Evolutionary conservation across 92 coral and sea anemone species (phyloP).

Genomic region (Phymanthus crucifer): DNA sequence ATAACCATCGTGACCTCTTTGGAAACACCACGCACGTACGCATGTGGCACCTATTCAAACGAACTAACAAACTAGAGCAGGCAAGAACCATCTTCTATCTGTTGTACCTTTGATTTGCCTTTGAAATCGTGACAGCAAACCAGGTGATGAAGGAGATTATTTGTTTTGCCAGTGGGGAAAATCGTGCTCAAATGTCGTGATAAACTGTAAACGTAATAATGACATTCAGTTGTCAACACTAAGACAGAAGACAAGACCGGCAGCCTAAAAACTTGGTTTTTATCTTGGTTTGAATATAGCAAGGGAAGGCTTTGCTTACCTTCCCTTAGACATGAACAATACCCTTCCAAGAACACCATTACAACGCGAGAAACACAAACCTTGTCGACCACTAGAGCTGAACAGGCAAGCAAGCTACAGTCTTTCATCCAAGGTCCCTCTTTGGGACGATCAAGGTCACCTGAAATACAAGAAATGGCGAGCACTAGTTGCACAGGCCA

Average conservation of each 20-base stretch:
- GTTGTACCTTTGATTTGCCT: not conserved
- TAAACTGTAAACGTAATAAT: not conserved
- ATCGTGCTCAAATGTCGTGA: no score
- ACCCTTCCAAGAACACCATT: conserved; percentile 14
- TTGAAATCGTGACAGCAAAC: not conserved
- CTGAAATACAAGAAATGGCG: conserved; percentile 39
- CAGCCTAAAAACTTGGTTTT: not conserved
- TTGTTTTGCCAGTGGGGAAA: not conserved
- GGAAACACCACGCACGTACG: not conserved
- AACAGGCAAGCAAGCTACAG: not conserved
- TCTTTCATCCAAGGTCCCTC: not conserved
- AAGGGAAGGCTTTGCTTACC: not conserved
- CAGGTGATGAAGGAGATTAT: not conserved
- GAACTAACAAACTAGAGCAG: not conserved
- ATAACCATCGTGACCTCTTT: not conserved
- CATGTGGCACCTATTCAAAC: not conserved
- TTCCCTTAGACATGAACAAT: not conserved
- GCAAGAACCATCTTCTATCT: not conserved
- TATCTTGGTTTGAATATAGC: not conserved
- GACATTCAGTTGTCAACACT: not conserved
- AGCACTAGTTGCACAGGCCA: conserved; percentile 13
- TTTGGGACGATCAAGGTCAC: conserved; percentile 34
- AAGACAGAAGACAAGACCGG: not conserved
- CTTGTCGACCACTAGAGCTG: not conserved
- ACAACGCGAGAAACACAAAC: not conserved